Evolutionary conservation across 2,113 vertebrate genomes (phyloP).

Genomic region (Triplophysa siluroides): DNA sequence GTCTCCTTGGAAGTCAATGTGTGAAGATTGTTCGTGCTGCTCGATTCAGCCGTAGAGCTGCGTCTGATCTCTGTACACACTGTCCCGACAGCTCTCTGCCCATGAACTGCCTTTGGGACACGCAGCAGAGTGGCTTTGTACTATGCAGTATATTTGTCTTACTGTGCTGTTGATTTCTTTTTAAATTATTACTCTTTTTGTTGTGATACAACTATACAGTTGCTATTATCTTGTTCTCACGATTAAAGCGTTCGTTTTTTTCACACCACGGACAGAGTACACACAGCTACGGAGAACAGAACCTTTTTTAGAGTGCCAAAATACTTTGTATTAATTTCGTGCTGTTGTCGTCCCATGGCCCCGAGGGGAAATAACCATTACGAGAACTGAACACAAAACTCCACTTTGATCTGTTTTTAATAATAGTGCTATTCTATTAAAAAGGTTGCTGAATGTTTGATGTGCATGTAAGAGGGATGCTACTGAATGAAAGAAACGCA

Average conservation of each 20-base stretch:
- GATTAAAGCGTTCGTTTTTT: slow-evolving; percentile 57
- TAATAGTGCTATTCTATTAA: slow-evolving; percentile 68
- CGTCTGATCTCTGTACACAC: slow-evolving; percentile 61
- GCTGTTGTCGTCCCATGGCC: slow-evolving; percentile 64
- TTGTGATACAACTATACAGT: slow-evolving; percentile 69
- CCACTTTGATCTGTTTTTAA: slow-evolving; percentile 68
- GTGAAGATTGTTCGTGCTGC: slow-evolving; percentile 14
- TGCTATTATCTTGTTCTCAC: slow-evolving; percentile 69
- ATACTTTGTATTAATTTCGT: slow-evolving; percentile 64
- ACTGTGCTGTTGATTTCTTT: slow-evolving; percentile 63
- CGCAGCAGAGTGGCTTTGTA: slow-evolving; percentile 70
- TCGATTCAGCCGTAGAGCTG: slow-evolving; percentile 17
- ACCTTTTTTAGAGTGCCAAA: slow-evolving; percentile 74
- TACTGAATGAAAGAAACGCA: background rate
- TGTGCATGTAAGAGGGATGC: slow-evolving; percentile 59
- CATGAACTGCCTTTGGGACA: slow-evolving; percentile 41
- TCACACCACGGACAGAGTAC: slow-evolving; percentile 53
- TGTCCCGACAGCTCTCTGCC: slow-evolving; percentile 61
- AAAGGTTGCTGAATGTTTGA: slow-evolving; percentile 69
- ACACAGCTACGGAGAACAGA: slow-evolving; percentile 53
- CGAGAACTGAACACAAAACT: slow-evolving; percentile 53
- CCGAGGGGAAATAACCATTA: slow-evolving; percentile 60
- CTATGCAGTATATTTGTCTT: slow-evolving; percentile 78
- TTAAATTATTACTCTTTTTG: slow-evolving; percentile 72
- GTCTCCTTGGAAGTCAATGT: no score